Evolutionary conservation across 2,113 vertebrate genomes (phyloP).

Genomic region (Toxotes chatareus): DNA sequence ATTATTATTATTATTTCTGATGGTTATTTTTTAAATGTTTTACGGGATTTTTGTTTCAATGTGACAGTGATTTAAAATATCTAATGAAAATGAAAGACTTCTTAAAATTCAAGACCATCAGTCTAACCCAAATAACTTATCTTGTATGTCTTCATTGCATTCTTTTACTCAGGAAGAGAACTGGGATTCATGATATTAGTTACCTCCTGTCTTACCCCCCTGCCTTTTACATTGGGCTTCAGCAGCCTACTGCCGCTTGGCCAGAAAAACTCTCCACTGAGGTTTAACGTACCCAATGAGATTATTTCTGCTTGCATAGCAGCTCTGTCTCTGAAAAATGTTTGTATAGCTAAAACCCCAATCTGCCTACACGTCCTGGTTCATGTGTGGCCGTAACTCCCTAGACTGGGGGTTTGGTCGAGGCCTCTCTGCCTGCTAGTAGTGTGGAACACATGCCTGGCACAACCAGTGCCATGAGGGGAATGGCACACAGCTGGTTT

Average conservation of each 20-base stretch:
- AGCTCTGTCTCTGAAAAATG: slow-evolving; percentile 67
- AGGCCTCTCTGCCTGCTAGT: slow-evolving; percentile 49
- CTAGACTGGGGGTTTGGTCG: slow-evolving; percentile 60
- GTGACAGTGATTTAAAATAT: not conserved
- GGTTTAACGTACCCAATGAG: slow-evolving; percentile 69
- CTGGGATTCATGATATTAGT: slow-evolving; percentile 35
- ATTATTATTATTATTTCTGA: not conserved
- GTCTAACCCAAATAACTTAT: not conserved
- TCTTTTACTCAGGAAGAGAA: slow-evolving; percentile 9
- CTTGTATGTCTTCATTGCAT: slow-evolving; percentile 15
- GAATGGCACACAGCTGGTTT: slow-evolving; percentile 77
- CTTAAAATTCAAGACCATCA: not conserved
- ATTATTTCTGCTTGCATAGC: slow-evolving; percentile 76
- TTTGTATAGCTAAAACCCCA: slow-evolving; percentile 72
- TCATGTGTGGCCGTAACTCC: slow-evolving; percentile 75
- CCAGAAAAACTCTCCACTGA: slow-evolving; percentile 59
- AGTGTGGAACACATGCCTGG: slow-evolving; percentile 75
- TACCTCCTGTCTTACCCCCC: slow-evolving; percentile 31
- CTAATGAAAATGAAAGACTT: not conserved
- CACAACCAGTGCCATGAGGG: slow-evolving; percentile 55
- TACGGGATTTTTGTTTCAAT: not conserved
- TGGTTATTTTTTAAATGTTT: not conserved
- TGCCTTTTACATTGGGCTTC: slow-evolving; percentile 43
- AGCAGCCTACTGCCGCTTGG: slow-evolving; percentile 41
- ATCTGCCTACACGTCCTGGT: slow-evolving; percentile 68